phyloP scores from a whole-genome alignment of 2,113 vertebrate genomes.

The Sylvietta virens region DNA sequence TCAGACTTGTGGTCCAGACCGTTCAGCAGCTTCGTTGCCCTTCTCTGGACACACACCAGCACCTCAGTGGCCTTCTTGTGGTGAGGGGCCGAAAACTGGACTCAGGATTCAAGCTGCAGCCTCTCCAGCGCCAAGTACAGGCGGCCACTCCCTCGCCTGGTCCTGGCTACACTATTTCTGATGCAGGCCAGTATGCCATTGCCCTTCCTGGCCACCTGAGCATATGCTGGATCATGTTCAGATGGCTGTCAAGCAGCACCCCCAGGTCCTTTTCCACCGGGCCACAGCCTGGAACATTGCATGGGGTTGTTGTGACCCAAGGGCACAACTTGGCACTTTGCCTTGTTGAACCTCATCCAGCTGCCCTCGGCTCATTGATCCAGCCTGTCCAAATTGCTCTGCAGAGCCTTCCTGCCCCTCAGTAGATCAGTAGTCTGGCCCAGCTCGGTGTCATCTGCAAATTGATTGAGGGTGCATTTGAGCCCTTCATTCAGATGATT shows the following conservation, averaged over 20 bases:
- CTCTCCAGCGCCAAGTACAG: not conserved
- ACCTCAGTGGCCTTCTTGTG: no score
- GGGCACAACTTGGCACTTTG: not conserved
- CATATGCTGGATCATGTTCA: not conserved
- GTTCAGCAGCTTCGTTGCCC: not conserved
- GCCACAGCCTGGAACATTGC: not conserved
- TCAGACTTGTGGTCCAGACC: not conserved
- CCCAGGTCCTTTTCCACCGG: not conserved
- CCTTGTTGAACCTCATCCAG: not conserved
- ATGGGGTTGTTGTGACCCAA: not conserved
- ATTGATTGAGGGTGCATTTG: not conserved
- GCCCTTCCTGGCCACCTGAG: not conserved
- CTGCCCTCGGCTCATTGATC: fast-evolving
- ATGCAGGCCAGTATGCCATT: not conserved
- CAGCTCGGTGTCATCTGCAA: not conserved
- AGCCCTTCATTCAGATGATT: not conserved
- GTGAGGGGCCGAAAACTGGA: not conserved
- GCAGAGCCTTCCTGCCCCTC: not conserved
- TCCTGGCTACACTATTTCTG: not conserved
- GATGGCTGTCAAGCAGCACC: not conserved
- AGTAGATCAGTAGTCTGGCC: not conserved
- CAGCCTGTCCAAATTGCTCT: not conserved
- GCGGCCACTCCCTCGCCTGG: fast-evolving
- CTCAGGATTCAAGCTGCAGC: not conserved
- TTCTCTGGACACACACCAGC: not conserved